Base-by-base conservation (phyloP, 2,888 invertebrate genomes). In the Dendrolimus houi region DNA sequence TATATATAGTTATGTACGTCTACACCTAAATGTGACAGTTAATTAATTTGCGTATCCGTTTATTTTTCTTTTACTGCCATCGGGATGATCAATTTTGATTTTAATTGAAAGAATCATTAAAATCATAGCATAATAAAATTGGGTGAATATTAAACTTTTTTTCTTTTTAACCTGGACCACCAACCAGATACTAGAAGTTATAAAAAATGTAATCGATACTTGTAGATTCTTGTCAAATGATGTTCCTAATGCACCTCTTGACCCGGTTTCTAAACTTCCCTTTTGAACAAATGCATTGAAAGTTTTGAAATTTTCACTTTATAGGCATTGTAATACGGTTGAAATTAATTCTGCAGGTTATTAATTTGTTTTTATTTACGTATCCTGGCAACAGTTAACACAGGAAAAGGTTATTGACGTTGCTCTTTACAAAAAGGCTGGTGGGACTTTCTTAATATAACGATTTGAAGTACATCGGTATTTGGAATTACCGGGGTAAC, bases 371-470 rank as follows among this genome's bases (percentile, higher is more conserved):
- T 72, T 68, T 70, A 61, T 81, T 79, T 71, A 68, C 67, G 76
- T 81, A 76, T 75, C 81, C 64, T 71, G 75, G 86, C 81, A 81
- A 86, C 85, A 62, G 59, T 64, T 71, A 72, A 68, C 75, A 63
- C 66, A 66, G 63, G 61, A 58, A 64, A 67, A 71, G 82, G 74
- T 69, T 76, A 62, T 65, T 72, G 77, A 83, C 77, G 70, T 64
- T 53, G 8, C 70, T 65, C 59, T 59, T 61, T 59, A 47, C 47
- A 47, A 6, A 0, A 47, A 47, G 29, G 29, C 3, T 29, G 29
- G 29, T 29, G 6, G 29, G 29, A 29, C 29, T 29, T 29, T 29
- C 29, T 29, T 29, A 29, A 29, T 29, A 29, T 29, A 29, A 29
- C 6, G 29, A 29, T 6, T 29, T 29, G 29, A 29, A 29, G 29